Conservation (phyloP, 2,797 vertebrate genomes). For the Pyrrhura leucotis region DNA sequence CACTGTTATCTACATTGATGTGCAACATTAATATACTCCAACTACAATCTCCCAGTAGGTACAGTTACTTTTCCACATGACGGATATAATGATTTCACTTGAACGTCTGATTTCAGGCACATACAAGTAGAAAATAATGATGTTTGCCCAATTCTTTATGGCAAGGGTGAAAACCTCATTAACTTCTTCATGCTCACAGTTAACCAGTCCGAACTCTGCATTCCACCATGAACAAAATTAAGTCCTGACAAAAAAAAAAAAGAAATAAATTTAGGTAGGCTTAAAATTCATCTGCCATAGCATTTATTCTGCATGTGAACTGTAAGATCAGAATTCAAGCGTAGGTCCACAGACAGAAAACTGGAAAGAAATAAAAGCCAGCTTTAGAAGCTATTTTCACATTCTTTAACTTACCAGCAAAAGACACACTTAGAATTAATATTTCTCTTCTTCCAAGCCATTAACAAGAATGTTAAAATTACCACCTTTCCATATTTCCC, state of each 20-base stretch:
- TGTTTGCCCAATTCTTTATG: not conserved
- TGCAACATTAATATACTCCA: not conserved
- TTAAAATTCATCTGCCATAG: not conserved
- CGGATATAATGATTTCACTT: not conserved
- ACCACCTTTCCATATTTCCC: not conserved
- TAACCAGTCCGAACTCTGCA: not conserved
- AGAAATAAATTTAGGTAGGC: not conserved
- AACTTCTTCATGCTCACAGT: not conserved
- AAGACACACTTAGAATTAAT: not conserved
- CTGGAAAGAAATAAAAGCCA: not conserved
- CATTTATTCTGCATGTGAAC: not conserved
- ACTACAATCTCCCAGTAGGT: not conserved
- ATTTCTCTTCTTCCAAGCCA: not conserved
- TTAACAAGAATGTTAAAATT: not conserved
- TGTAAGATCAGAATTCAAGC: not conserved
- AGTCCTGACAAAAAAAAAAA: not conserved
- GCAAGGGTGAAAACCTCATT: not conserved
- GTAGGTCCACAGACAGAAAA: not conserved
- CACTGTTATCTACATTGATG: no score
- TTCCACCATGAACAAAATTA: not conserved
- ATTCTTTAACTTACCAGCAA: not conserved
- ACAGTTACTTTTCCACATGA: not conserved
- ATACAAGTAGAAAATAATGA: not conserved
- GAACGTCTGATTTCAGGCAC: not conserved
- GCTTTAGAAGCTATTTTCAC: not conserved